These are phyloP conservation scores for Orycteropus afer DNA, from an alignment of 2,113 vertebrate species.

Conservation along the genomic window DNA sequence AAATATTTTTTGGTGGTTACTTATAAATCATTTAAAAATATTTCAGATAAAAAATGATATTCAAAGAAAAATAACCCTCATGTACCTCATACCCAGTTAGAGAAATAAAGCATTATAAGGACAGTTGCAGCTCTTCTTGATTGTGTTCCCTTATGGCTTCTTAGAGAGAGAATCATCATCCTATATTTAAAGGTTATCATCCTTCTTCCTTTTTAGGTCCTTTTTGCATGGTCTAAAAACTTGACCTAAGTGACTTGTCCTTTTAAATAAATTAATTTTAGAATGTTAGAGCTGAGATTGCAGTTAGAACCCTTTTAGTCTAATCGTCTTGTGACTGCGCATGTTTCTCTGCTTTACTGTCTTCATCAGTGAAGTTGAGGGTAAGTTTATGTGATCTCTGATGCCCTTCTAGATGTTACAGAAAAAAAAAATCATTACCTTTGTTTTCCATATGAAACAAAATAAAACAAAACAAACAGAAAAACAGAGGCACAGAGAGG, in stretches of 20 bases:
- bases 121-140: not conserved
- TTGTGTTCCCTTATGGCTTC: not conserved
- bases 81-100: not conserved
- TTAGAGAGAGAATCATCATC: constrained; percentile 30
- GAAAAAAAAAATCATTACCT: not conserved
- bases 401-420: not conserved
- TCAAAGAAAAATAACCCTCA: not conserved
- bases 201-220: constrained; percentile 16
- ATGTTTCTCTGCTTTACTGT: not conserved
- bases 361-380: not conserved
- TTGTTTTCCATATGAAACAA: constrained; percentile 46
- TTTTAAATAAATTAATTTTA: constrained; percentile 41
- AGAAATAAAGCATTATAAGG: constrained; percentile 26
- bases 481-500: not conserved
- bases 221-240: not conserved
- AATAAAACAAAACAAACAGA: not conserved
- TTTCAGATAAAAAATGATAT: not conserved
- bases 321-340: not conserved
- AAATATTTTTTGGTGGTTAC: constrained; percentile 49
- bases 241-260: constrained; percentile 13
- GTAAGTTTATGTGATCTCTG: not conserved
- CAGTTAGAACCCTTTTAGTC: not conserved
- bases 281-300: not conserved
- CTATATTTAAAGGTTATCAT: constrained; percentile 26
- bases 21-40: constrained; percentile 5